A percentile compares a stretch with the other conserved stretches of the same genome.
These are phyloP conservation scores for Caenorhabditis zanzibari DNA, from an alignment of 2,888 invertebrate genomes.

Conservation along the genomic window DNA sequence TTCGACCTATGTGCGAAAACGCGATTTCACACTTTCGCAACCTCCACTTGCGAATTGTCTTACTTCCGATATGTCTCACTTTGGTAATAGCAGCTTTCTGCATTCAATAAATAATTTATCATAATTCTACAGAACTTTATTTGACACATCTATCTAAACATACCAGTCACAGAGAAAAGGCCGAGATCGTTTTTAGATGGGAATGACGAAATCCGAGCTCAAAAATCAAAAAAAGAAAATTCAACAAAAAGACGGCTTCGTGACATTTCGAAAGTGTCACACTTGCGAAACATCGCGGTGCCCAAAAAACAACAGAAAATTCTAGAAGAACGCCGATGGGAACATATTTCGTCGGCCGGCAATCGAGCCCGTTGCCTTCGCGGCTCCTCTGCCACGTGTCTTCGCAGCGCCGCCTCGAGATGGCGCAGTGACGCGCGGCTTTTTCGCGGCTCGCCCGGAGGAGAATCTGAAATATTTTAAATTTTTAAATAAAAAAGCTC, in stretches of 20 bases:
- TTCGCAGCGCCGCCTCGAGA: slow-evolving; percentile 8
- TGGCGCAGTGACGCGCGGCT: slow-evolving; percentile 27
- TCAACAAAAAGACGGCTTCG: too few relatives aligned
- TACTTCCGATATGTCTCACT: too few relatives aligned
- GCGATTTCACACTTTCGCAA: too few relatives aligned
- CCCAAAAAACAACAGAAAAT: background rate
- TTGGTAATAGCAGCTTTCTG: too few relatives aligned
- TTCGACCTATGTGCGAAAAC: too few relatives aligned
- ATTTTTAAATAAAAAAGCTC: background rate
- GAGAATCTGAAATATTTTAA: slow-evolving; percentile 28
- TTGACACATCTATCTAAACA: background rate
- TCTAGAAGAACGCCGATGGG: slow-evolving; percentile 28
- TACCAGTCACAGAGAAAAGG: background rate
- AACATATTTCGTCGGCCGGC: slow-evolving; percentile 15
- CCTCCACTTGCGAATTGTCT: too few relatives aligned
- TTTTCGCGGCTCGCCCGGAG: slow-evolving; percentile 38
- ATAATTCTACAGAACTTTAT: background rate
- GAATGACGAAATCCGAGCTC: background rate
- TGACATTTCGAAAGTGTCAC: too few relatives aligned
- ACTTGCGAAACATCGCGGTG: background rate
- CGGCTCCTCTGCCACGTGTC: slow-evolving; percentile 21
- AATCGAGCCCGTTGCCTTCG: slow-evolving; percentile 4
- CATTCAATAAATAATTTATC: background rate
- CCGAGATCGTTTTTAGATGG: background rate
- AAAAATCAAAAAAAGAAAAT: background rate